Conservation (phyloP, 1,140 invertebrate species). For the Trypoxylus dichotomus region DNA sequence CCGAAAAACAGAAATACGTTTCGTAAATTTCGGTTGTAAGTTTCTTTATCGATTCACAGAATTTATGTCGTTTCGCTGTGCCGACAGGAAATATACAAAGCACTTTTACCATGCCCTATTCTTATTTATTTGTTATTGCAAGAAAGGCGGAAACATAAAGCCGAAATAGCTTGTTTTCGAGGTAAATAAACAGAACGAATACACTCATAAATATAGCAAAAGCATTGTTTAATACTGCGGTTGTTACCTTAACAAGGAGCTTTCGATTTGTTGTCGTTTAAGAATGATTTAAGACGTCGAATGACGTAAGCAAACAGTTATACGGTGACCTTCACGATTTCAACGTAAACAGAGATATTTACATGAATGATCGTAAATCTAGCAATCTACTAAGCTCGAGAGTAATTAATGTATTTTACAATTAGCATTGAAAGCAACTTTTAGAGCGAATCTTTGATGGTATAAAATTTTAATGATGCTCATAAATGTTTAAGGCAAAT, state of each 20-base stretch:
- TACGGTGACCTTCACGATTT: not conserved
- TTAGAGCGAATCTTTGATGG: too few relatives aligned
- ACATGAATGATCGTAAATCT: not conserved
- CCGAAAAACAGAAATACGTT: not conserved
- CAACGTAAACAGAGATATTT: not conserved
- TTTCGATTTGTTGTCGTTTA: not conserved
- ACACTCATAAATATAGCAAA: not conserved
- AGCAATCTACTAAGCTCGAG: not conserved
- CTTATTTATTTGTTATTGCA: not conserved
- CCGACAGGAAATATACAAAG: not conserved
- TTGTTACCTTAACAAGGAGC: too few relatives aligned
- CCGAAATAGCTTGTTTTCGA: not conserved
- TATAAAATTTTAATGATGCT: too few relatives aligned
- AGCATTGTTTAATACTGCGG: too few relatives aligned
- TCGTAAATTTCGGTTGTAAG: conserved; percentile 12
- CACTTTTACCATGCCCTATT: not conserved
- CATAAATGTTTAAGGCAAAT: too few relatives aligned
- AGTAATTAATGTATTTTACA: not conserved
- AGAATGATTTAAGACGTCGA: not conserved
- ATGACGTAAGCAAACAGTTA: not conserved
- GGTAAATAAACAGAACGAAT: not conserved
- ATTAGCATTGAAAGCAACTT: too few relatives aligned
- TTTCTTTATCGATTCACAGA: conserved; percentile 23
- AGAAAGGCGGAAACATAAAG: not conserved
- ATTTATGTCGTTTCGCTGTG: not conserved